phyloP scores from a whole-genome alignment of 2,113 vertebrate genomes.

The Fukomys damarensis region DNA sequence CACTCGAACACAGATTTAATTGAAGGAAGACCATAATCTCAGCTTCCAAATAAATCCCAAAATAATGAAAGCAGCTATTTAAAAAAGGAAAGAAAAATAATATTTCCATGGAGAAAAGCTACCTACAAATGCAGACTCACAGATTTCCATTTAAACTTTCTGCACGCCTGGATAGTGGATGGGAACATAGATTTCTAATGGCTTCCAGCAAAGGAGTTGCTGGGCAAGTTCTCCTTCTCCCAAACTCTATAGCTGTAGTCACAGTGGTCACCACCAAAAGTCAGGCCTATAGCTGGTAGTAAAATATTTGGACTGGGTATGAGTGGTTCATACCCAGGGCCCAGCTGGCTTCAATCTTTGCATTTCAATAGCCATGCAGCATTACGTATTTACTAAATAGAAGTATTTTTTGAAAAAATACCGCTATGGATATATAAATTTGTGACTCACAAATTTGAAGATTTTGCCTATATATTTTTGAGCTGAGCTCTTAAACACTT shows the following conservation, averaged over 20 bases:
- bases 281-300: neutral
- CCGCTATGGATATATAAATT: neutral
- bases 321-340: neutral
- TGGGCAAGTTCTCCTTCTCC: neutral
- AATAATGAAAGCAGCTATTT: slow-evolving; percentile 17
- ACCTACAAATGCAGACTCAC: neutral
- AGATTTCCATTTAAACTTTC: neutral
- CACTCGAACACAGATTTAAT: slow-evolving; percentile 40
- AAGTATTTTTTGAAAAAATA: neutral
- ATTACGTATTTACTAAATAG: neutral
- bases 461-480: neutral
- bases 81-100: neutral
- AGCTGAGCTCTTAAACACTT: neutral
- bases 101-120: neutral
- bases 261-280: neutral
- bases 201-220: neutral
- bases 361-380: neutral
- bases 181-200: neutral
- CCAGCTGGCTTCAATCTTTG: neutral
- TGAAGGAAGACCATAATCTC: slow-evolving; percentile 63
- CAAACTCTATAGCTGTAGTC: neutral
- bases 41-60: slow-evolving; percentile 40
- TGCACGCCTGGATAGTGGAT: neutral
- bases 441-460: neutral
- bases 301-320: neutral